Conservation (phyloP, 1,140 invertebrate species). For the Pseudomyrmex concolor region DNA sequence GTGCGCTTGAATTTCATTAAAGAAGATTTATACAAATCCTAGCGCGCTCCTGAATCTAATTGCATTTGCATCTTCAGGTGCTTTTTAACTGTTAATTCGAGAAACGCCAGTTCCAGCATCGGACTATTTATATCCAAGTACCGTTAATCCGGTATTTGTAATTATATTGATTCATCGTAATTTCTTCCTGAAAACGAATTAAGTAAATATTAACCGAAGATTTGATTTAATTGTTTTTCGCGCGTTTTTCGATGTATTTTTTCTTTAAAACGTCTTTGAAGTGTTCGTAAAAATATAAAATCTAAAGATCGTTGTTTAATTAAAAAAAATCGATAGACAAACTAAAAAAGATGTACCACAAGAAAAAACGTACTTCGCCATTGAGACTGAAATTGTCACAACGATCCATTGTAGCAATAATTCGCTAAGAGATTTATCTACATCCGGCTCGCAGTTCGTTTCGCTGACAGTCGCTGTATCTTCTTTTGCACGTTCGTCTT, state of each 20-base stretch:
- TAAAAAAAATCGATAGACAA: neutral
- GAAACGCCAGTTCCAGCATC: slow-evolving; percentile 2
- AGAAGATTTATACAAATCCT: slow-evolving; percentile 47
- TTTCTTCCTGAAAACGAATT: neutral
- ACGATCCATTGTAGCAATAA: slow-evolving; percentile 1
- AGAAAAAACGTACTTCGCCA: neutral
- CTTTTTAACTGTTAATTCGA: slow-evolving; percentile 52
- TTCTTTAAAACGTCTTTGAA: neutral
- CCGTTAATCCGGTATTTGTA: slow-evolving; percentile 16
- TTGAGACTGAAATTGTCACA: slow-evolving; percentile 10
- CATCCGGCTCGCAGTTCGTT: slow-evolving; percentile 12
- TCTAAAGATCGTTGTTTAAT: neutral
- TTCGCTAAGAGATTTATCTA: slow-evolving; percentile 22
- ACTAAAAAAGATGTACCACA: neutral
- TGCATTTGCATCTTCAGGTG: slow-evolving; percentile 38
- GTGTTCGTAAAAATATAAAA: neutral
- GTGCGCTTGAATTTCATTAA: slow-evolving; percentile 46
- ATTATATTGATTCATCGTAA: slow-evolving; percentile 9
- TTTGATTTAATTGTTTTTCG: neutral
- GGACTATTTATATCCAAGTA: slow-evolving; percentile 17
- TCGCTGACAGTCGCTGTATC: slow-evolving; percentile 32
- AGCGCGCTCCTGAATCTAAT: slow-evolving; percentile 29
- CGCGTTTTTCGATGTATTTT: neutral
- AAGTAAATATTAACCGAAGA: slow-evolving; percentile 20
- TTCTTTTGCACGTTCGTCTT: slow-evolving; percentile 30